Conservation (phyloP, 2,797 vertebrate genomes). For the Scomberomorus guttatus region DNA sequence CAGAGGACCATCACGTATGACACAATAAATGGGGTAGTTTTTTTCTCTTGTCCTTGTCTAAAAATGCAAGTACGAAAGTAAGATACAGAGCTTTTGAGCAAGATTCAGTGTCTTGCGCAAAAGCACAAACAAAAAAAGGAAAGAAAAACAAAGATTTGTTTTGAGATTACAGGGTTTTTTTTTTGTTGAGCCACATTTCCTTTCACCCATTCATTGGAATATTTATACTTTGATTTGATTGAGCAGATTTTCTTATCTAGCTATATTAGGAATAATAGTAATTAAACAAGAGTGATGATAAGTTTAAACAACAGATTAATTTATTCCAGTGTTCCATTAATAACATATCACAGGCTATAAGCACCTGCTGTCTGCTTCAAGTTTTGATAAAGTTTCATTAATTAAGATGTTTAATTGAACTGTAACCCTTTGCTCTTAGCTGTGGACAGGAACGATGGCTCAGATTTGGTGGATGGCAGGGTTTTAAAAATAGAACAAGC, state of each 20-base stretch:
- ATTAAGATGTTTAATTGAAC: not conserved
- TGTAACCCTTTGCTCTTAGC: not conserved
- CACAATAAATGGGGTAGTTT: not conserved
- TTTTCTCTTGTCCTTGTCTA: too few relatives aligned
- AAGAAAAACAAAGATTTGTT: too few relatives aligned
- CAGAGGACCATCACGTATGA: not conserved
- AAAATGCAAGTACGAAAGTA: not conserved
- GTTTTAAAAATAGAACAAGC: conserved; percentile 53
- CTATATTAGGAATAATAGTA: not conserved
- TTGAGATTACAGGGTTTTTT: not conserved
- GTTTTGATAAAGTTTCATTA: not conserved
- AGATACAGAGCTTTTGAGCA: not conserved
- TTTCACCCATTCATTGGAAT: not conserved
- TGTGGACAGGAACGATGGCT: not conserved
- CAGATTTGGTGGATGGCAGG: not conserved
- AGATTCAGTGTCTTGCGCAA: not conserved
- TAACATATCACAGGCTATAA: not conserved
- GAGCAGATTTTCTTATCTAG: not conserved
- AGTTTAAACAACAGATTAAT: too few relatives aligned
- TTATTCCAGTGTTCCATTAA: too few relatives aligned
- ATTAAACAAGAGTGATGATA: conserved; percentile 14
- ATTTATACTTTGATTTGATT: not conserved
- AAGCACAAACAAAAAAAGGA: not conserved
- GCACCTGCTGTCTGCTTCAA: not conserved
- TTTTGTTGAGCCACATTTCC: not conserved